Evolutionary conservation across 2,888 invertebrate genomes (phyloP).

Genomic region (Onthophagus sagittarius): DNA sequence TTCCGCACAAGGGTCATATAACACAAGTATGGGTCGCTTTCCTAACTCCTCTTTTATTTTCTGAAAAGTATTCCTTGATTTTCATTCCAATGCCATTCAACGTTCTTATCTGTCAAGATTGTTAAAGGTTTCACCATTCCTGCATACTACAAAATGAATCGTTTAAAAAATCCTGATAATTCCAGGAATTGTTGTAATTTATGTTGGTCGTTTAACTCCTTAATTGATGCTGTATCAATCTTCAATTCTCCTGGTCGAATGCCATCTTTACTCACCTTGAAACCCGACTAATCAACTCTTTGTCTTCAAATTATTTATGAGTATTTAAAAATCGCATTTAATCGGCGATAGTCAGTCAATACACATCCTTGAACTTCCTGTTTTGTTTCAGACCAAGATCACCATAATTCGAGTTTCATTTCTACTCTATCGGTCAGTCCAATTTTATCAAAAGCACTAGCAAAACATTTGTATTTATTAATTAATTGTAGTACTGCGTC

Average conservation of each 20-base stretch:
- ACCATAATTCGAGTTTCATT: no score
- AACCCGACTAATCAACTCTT: conserved; percentile 3
- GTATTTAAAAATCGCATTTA: conserved; percentile 31
- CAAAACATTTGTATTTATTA: no score
- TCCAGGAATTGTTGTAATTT: conserved; percentile 8
- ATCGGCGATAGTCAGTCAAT: conserved; percentile 26
- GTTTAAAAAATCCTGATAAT: conserved; percentile 5
- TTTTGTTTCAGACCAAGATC: no score
- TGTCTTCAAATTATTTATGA: conserved; percentile 32
- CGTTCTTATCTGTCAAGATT: conserved; percentile 12
- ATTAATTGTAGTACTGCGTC: no score
- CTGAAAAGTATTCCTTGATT: neutral
- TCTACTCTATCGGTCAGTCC: no score
- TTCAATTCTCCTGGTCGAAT: conserved; percentile 7
- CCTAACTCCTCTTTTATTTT: neutral
- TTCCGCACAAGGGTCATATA: conserved; percentile 24
- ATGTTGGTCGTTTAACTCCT: neutral
- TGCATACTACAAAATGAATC: conserved; percentile 14
- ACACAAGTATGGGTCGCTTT: conserved; percentile 20
- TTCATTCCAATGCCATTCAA: neutral
- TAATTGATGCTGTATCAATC: conserved; percentile 3
- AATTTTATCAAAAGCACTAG: no score
- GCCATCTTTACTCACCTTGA: neutral
- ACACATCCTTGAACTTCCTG: conserved; percentile 22
- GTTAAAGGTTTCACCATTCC: conserved; percentile 11